A percentile compares a stretch with the other conserved stretches of the same genome.
Conservation (phyloP, 2,888 invertebrate species). For the Schrankia costaestrigalis region DNA sequence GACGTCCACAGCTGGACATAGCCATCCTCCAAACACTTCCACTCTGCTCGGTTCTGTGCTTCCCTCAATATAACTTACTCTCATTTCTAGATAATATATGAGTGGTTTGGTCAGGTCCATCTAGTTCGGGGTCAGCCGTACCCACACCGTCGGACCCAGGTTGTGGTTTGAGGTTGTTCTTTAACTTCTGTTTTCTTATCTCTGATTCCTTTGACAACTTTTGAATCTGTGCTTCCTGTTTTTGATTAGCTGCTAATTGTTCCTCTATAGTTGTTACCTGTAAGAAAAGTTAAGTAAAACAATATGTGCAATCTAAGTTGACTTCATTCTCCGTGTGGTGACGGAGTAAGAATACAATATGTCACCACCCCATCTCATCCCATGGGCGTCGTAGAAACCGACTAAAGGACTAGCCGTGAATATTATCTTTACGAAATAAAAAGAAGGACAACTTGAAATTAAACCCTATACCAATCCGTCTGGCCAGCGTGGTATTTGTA, state of each 20-base stretch:
- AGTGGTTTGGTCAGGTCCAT: slow-evolving; percentile 77
- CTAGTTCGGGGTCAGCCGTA: slow-evolving; percentile 65
- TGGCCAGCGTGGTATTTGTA: no score
- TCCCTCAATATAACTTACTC: slow-evolving; percentile 42
- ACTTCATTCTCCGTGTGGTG: no score
- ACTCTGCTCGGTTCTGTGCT: background rate
- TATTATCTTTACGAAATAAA: no score
- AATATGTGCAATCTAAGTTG: no score
- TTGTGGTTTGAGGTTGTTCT: slow-evolving; percentile 60
- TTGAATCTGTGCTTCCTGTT: slow-evolving; percentile 79
- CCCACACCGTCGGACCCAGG: slow-evolving; percentile 62
- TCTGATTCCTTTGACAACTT: slow-evolving; percentile 80
- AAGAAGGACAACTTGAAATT: no score
- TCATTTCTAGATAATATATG: slow-evolving; percentile 65
- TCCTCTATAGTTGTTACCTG: slow-evolving; percentile 65
- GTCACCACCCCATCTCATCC: no score
- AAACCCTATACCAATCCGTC: no score
- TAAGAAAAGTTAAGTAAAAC: background rate
- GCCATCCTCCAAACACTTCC: background rate
- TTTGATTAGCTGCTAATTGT: slow-evolving; percentile 56
- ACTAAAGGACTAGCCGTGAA: no score
- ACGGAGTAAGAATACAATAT: no score
- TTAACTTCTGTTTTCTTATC: slow-evolving; percentile 74
- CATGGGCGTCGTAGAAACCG: no score
- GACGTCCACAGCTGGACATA: background rate